Evolutionary conservation across 2,797 vertebrate genomes (phyloP).

Genomic region (Chelonia mydas): DNA sequence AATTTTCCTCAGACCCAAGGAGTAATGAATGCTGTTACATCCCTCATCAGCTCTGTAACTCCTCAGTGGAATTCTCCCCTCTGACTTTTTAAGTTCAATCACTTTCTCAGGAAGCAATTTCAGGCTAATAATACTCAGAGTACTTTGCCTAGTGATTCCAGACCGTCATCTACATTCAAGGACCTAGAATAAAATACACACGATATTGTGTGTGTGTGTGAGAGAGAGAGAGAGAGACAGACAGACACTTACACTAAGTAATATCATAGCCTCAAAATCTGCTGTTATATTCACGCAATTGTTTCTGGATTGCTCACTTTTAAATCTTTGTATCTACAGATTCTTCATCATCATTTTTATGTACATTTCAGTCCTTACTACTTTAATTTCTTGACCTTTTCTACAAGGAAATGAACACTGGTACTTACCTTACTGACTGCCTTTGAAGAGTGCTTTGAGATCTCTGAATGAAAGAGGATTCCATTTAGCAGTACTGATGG

Average conservation of each 20-base stretch:
- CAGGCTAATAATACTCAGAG: slow-evolving; percentile 26
- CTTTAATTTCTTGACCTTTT: slow-evolving; percentile 37
- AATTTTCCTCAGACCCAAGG: slow-evolving; percentile 44
- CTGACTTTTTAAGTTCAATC: slow-evolving; percentile 33
- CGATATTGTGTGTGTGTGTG: neutral
- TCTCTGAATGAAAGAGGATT: neutral
- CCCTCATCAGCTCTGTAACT: neutral
- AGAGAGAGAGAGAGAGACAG: too few species aligned
- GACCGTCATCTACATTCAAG: neutral
- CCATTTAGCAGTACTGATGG: neutral
- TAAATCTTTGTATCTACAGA: neutral
- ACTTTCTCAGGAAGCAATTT: slow-evolving; percentile 51
- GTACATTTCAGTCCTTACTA: neutral
- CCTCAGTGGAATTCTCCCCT: slow-evolving; percentile 44
- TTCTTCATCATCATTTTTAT: neutral
- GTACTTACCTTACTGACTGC: neutral
- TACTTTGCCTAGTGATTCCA: slow-evolving; percentile 13
- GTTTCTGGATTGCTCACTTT: neutral
- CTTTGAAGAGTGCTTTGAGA: neutral
- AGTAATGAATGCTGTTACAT: slow-evolving; percentile 33
- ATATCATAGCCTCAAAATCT: neutral
- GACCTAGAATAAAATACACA: slow-evolving; percentile 35
- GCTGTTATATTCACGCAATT: neutral
- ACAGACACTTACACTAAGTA: neutral
- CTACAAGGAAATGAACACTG: neutral